Conservation (phyloP, 2,113 vertebrate species). For the Aspiorhynchus laticeps region DNA sequence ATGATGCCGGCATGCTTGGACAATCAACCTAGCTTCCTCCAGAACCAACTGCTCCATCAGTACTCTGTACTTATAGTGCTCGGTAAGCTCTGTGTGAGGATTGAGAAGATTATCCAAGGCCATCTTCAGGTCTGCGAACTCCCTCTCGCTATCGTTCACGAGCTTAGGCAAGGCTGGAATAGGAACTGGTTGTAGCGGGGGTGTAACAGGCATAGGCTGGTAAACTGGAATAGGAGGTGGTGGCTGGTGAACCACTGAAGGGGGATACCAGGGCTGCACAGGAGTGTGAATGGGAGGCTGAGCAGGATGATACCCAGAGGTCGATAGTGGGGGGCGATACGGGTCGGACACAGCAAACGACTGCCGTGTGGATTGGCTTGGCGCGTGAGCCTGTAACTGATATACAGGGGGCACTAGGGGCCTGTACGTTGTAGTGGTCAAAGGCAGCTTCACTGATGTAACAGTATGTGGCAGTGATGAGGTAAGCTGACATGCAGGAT, state of each 20-base stretch:
- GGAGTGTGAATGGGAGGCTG: neutral
- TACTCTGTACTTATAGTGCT: too few species aligned
- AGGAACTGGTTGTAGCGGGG: neutral
- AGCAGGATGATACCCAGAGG: neutral
- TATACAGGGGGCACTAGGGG: too few species aligned
- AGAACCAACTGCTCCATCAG: too few species aligned
- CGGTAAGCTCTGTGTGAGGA: too few species aligned
- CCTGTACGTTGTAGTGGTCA: neutral
- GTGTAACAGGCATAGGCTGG: neutral
- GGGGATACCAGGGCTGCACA: neutral
- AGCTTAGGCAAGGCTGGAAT: neutral
- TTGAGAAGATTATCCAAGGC: too few species aligned
- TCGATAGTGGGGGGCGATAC: neutral
- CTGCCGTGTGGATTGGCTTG: neutral
- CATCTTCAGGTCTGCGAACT: constrained; percentile 17
- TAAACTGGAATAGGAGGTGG: neutral
- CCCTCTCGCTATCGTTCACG: constrained; percentile 13
- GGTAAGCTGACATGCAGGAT: neutral
- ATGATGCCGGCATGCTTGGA: too few species aligned
- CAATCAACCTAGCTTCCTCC: too few species aligned
- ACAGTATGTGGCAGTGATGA: neutral
- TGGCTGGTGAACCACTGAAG: neutral
- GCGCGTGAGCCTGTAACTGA: too few species aligned
- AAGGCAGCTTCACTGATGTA: neutral
- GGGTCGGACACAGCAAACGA: neutral